Evolutionary conservation across 2,113 vertebrate genomes (phyloP).

Genomic region (Fulica atra): DNA sequence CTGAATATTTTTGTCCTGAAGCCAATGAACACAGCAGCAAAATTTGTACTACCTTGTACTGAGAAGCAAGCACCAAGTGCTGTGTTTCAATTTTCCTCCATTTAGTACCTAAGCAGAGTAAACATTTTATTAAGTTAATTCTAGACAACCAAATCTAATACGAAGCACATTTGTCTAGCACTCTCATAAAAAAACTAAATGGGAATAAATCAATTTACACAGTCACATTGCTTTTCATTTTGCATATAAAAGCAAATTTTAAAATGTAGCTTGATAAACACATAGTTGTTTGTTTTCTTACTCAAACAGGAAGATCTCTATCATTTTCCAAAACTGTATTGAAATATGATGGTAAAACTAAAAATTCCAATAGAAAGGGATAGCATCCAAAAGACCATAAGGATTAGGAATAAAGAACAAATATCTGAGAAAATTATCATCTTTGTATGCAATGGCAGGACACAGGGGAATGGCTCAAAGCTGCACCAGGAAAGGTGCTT

Average conservation of each 20-base stretch:
- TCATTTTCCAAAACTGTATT: not conserved
- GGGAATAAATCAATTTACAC: not conserved
- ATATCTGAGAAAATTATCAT: not conserved
- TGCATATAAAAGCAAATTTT: not conserved
- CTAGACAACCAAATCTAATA: not conserved
- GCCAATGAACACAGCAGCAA: not conserved
- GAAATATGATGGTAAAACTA: not conserved
- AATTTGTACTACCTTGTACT: not conserved
- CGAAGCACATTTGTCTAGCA: not conserved
- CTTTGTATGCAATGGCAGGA: not conserved
- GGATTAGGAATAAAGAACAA: not conserved
- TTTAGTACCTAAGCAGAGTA: not conserved
- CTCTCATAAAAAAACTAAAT: not conserved
- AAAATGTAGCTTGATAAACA: not conserved
- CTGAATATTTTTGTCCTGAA: not conserved
- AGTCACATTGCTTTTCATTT: not conserved
- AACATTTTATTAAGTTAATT: not conserved
- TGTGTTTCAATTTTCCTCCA: not conserved
- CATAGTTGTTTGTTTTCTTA: not conserved
- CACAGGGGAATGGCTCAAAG: accelerated
- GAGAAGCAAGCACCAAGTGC: not conserved
- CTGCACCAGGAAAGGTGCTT: not conserved
- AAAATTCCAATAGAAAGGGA: not conserved
- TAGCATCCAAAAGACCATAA: not conserved
- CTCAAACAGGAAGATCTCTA: not conserved